These are phyloP conservation scores for Neogale vison DNA, from an alignment of 2,113 vertebrate genomes.

Conservation along the genomic window DNA sequence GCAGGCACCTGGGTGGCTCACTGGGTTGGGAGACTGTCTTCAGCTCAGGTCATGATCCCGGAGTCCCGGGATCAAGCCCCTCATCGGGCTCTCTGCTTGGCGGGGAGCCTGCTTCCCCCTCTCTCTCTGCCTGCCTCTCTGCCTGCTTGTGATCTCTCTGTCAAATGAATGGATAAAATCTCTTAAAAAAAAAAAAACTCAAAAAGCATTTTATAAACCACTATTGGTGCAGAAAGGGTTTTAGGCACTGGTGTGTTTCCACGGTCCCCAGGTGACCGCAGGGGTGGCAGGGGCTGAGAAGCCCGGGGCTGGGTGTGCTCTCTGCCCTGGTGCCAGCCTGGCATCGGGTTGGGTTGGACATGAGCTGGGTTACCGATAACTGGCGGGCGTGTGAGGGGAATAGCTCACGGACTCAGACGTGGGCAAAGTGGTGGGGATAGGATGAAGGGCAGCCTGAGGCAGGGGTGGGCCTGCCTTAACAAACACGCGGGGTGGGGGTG, in stretches of 20 bases:
- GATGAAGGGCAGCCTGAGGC: not conserved
- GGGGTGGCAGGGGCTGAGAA: no score
- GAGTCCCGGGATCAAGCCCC: no score
- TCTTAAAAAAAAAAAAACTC: no score
- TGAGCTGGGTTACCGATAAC: not conserved
- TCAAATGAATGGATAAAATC: no score
- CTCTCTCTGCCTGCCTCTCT: no score
- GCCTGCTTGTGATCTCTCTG: no score
- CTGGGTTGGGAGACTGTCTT: no score
- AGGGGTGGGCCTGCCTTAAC: fast-evolving
- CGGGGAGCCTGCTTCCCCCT: no score
- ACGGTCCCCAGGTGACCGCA: not conserved
- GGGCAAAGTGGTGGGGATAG: not conserved
- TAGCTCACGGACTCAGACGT: not conserved
- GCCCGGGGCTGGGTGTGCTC: fast-evolving
- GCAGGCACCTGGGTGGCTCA: no score
- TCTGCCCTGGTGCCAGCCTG: not conserved
- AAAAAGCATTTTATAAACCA: not conserved
- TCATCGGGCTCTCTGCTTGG: no score
- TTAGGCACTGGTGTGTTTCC: not conserved
- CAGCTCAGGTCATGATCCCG: no score
- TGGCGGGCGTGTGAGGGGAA: not conserved
- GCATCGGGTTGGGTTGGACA: not conserved
- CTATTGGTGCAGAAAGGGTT: not conserved
- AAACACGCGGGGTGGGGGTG: not conserved